phyloP scores from a whole-genome alignment of 1,140 invertebrate genomes.

The Hylaeus anthracinus region DNA sequence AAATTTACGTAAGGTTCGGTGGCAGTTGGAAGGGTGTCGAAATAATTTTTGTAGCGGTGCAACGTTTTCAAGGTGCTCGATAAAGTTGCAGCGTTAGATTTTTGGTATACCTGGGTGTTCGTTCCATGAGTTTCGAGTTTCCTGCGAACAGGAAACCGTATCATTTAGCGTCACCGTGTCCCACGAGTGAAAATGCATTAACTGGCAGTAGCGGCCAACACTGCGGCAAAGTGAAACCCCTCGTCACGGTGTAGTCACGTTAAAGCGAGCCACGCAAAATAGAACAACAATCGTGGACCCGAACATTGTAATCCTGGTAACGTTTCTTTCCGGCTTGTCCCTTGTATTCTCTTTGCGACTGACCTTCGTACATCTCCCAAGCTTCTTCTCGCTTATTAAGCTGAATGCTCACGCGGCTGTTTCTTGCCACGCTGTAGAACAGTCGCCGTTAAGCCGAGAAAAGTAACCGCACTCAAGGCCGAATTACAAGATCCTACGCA shows the following conservation, averaged over 20 bases:
- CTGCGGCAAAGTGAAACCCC: conserved; percentile 48
- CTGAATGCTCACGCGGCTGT: background rate
- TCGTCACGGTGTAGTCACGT: conserved; percentile 41
- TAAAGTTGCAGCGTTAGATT: background rate
- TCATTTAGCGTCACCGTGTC: conserved; percentile 30
- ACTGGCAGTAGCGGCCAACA: conserved; percentile 38
- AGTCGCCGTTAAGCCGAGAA: background rate
- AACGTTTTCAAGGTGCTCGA: conserved; percentile 19
- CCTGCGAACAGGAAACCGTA: conserved; percentile 45
- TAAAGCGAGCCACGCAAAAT: conserved; percentile 44
- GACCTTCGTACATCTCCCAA: background rate
- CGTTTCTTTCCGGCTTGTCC: conserved; percentile 26
- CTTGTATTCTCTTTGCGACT: conserved; percentile 3
- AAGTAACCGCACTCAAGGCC: conserved; percentile 14
- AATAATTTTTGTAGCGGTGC: background rate
- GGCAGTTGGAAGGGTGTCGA: background rate
- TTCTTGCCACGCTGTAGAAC: background rate
- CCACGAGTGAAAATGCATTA: conserved; percentile 45
- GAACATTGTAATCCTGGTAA: conserved; percentile 38
- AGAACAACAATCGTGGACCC: conserved; percentile 37
- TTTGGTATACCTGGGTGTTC: conserved; percentile 14
- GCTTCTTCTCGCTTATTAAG: conserved; percentile 11
- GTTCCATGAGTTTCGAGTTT: conserved; percentile 37
- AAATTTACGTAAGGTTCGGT: background rate
- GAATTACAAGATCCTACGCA: background rate